Conservation (phyloP, 2,113 vertebrate species). For the Chelonoidis abingdonii region DNA sequence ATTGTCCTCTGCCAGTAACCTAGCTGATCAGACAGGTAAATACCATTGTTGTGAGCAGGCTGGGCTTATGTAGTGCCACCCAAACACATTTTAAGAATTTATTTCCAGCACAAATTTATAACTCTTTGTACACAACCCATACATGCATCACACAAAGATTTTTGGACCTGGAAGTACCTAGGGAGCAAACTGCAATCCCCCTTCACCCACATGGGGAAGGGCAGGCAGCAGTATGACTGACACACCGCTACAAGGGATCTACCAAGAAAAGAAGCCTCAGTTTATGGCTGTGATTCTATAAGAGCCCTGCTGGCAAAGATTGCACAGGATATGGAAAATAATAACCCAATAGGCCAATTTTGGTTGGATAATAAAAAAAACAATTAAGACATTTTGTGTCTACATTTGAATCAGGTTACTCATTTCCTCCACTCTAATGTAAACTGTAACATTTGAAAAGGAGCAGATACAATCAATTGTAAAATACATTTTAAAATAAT, state of each 20-base stretch:
- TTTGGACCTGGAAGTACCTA: neutral
- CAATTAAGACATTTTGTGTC: too few species aligned
- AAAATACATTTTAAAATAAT: neutral
- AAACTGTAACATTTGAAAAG: neutral
- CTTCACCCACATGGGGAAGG: neutral
- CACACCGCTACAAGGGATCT: too few species aligned
- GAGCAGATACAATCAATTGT: neutral
- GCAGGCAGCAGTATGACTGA: neutral
- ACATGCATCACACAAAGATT: neutral
- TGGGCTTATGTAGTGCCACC: neutral
- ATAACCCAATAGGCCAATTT: neutral
- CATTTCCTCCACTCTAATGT: neutral
- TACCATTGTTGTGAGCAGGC: too few species aligned
- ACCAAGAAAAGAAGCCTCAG: too few species aligned
- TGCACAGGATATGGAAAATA: neutral
- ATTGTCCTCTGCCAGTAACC: too few species aligned
- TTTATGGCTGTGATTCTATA: neutral
- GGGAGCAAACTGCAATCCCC: neutral
- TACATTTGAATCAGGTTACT: neutral
- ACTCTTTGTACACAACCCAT: neutral
- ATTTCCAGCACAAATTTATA: neutral
- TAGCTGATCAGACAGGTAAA: too few species aligned
- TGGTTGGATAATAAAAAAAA: neutral
- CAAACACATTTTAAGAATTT: neutral
- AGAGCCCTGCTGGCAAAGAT: neutral